A percentile compares a stretch with the other conserved stretches of the same genome.
These are phyloP conservation scores for Hydractinia symbiolongicarpus DNA, from an alignment of 30 jellyfish, hydroid and myxozoan genomes.

Conservation along the genomic window DNA sequence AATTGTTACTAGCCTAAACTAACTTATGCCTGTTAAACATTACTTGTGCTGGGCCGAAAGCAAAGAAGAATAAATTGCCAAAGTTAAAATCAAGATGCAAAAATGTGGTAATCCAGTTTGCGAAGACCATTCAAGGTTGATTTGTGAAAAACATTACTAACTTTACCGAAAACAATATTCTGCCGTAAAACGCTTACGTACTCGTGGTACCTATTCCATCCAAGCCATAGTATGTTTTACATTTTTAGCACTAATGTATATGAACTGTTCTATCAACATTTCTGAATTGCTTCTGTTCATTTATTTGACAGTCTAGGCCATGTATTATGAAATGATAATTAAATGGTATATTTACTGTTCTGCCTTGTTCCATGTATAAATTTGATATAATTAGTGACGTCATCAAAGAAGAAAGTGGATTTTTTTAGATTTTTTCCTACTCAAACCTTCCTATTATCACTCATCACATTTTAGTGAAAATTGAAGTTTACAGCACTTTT, in stretches of 20 bases:
- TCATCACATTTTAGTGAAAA: too few species aligned
- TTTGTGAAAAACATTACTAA: constrained; percentile 4
- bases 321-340: background rate
- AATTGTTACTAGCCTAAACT: background rate
- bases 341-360: too few species aligned
- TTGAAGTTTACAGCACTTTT: too few species aligned
- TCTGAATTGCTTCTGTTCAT: background rate
- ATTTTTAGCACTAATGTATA: background rate
- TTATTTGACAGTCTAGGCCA: background rate
- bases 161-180: background rate
- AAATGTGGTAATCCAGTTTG: constrained; percentile 12
- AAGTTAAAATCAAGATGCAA: constrained; percentile 4
- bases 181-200: background rate
- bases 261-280: background rate
- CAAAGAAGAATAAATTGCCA: background rate
- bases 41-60: background rate
- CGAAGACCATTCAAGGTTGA: constrained; percentile 6
- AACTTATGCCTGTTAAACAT: background rate
- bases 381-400: constrained; percentile 3
- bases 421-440: too few species aligned
- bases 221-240: background rate
- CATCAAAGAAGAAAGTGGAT: too few species aligned
- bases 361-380: background rate
- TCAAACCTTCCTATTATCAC: too few species aligned
- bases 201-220: background rate